Conservation (phyloP, 2,888 invertebrate species). For the Drosophila anomalipes region DNA sequence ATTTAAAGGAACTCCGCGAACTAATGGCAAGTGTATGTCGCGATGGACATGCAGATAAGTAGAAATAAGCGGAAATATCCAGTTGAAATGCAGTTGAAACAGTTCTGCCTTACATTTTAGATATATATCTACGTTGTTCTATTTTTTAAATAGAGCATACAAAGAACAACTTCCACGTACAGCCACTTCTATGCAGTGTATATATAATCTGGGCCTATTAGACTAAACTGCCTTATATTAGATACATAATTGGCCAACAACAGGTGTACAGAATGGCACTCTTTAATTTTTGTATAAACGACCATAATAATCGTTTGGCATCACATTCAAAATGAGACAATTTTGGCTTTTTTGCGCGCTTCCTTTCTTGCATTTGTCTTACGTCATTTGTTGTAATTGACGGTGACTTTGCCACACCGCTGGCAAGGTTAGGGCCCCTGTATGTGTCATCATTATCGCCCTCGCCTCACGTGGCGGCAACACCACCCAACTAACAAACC, state of each 20-base stretch:
- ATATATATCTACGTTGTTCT: not conserved
- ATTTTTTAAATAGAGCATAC: not conserved
- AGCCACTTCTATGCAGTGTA: not conserved
- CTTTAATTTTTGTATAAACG: not conserved
- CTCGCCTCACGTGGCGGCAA: constrained; percentile 52
- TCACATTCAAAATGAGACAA: constrained; percentile 24
- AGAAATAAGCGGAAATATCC: constrained; percentile 9
- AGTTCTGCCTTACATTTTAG: not conserved
- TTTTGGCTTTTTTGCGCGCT: constrained; percentile 13
- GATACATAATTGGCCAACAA: not conserved
- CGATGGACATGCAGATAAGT: constrained; percentile 4
- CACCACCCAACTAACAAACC: not conserved
- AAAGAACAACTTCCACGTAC: not conserved
- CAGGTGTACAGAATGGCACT: not conserved
- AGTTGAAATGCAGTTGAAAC: constrained; percentile 1
- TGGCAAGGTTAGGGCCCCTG: constrained; percentile 53
- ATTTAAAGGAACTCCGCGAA: constrained; percentile 7
- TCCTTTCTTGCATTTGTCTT: constrained; percentile 49
- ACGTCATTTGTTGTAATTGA: constrained; percentile 57
- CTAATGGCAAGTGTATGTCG: not conserved
- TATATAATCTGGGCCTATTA: not conserved
- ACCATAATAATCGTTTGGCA: constrained; percentile 13
- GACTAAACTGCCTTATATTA: not conserved
- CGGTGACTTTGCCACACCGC: constrained; percentile 54
- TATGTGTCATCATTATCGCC: constrained; percentile 77